Evolutionary conservation across 2,797 vertebrate genomes (phyloP).

Genomic region (Taenioides sp.): DNA sequence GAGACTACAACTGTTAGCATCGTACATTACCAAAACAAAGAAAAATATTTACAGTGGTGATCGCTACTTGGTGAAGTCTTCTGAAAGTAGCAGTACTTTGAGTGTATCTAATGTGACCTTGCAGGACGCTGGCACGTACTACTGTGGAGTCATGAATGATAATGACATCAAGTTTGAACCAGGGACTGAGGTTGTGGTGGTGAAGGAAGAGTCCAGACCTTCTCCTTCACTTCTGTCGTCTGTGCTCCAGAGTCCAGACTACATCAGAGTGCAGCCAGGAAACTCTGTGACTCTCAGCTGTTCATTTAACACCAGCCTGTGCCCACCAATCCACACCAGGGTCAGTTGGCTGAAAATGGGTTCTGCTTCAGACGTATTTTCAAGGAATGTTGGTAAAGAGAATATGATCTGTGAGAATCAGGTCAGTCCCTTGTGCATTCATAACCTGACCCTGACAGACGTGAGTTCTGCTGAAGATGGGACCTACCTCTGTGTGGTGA

Average conservation of each 20-base stretch:
- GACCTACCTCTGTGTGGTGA: not conserved
- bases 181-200: not conserved
- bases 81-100: not conserved
- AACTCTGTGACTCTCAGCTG: constrained; percentile 39
- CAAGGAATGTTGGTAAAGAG: not conserved
- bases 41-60: not conserved
- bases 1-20: not conserved
- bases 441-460: not conserved
- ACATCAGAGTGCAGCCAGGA: constrained; percentile 14
- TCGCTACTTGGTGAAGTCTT: not conserved
- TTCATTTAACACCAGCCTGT: constrained; percentile 29
- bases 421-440: not conserved
- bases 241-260: not conserved
- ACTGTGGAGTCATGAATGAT: not conserved
- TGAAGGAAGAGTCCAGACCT: not conserved
- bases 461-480: not conserved
- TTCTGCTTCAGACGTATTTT: constrained; percentile 10
- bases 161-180: not conserved
- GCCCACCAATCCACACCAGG: constrained; percentile 26
- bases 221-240: not conserved
- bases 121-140: not conserved
- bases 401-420: not conserved
- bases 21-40: not conserved
- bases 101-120: not conserved
- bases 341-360: constrained; percentile 7